Conservation (phyloP, 2,888 invertebrate species). For the Phortica magna region DNA sequence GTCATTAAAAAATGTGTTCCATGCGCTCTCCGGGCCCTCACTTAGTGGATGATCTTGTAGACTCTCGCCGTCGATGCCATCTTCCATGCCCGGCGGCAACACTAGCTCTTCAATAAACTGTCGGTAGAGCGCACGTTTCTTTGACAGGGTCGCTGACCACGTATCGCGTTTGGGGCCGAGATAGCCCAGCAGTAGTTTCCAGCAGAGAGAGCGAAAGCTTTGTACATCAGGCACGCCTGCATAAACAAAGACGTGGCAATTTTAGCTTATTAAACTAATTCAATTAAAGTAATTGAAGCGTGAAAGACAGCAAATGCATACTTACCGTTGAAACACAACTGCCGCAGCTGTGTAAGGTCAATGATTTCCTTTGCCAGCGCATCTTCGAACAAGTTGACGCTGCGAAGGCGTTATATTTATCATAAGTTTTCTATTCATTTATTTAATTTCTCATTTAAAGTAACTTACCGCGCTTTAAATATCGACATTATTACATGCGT, state of each 20-base stretch:
- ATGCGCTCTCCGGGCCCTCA: conserved; percentile 95
- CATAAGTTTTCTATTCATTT: not conserved
- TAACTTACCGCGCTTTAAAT: conserved; percentile 75
- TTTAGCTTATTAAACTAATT: not conserved
- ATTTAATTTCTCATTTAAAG: not conserved
- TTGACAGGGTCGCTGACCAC: conserved; percentile 84
- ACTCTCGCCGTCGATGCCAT: conserved; percentile 60
- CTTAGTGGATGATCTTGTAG: conserved; percentile 92
- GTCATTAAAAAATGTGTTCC: conserved; percentile 97
- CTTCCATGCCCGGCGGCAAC: conserved; percentile 85
- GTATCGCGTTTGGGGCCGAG: conserved; percentile 84
- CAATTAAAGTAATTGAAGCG: conserved; percentile 12
- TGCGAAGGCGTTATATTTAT: conserved; percentile 74
- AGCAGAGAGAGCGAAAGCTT: conserved; percentile 89
- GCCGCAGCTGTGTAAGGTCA: conserved; percentile 83
- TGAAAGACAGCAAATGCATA: conserved; percentile 23
- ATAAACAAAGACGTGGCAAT: conserved; percentile 40
- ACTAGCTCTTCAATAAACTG: conserved; percentile 94
- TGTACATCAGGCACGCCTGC: conserved; percentile 94
- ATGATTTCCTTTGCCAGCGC: conserved; percentile 85
- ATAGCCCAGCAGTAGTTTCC: conserved; percentile 93
- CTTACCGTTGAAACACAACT: conserved; percentile 89
- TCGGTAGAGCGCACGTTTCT: conserved; percentile 89
- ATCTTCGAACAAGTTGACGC: conserved; percentile 90
- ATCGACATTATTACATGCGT: conserved; percentile 68